Evolutionary conservation across 2,113 vertebrate genomes (phyloP), one percentile per base, ranked within the genome.

Genomic region (Chaetorhynchus papuensis): DNA sequence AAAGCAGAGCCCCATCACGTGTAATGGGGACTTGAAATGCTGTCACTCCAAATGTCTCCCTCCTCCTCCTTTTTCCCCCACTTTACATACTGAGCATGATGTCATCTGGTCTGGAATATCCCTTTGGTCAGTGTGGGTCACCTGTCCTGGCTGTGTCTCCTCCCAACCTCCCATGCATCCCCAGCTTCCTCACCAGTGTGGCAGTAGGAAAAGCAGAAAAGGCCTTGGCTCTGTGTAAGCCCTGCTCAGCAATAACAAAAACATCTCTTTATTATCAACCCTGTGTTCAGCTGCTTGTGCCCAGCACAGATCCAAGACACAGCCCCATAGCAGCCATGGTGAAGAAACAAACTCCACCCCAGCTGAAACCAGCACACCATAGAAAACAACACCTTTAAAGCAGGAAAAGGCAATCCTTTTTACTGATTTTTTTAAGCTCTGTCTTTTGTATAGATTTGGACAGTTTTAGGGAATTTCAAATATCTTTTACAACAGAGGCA

Each of bases 121-220:
- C 39, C 70, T 76, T 68, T 76, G 70, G 11, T 54, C 70, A 61
- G 11, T 31, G 75, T 4, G 78, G 7, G 30, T 49, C 70, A 19
- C 41, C 21, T 61, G 21, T 76, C 41, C 47, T 35, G 30, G 2
- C 41, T 69, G 21, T 47, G n/a, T 9, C 54, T 47, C 41, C 20
- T 75, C 78, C 24, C 78, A 47, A 0, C 4, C 15, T 76, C 47
- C 27, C 37, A 15, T 11, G 26, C 4, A 31, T 2, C 47, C 11
- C 21, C n/a, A 76, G 2, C 24, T 53, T 33, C 26, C 54, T 49
- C 2, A 0, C 54, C 41, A 61, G 6, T 2, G 1, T 10, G 10
- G n/a, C 10, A 11, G 24, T 26, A 47, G 2, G 11, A 61, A 31
- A 53, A 41, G 2, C 31, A 54, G 47, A 61, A 61, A 54, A 61